phyloP scores from a whole-genome alignment of 1,140 invertebrate genomes.

The Eueides isabella region DNA sequence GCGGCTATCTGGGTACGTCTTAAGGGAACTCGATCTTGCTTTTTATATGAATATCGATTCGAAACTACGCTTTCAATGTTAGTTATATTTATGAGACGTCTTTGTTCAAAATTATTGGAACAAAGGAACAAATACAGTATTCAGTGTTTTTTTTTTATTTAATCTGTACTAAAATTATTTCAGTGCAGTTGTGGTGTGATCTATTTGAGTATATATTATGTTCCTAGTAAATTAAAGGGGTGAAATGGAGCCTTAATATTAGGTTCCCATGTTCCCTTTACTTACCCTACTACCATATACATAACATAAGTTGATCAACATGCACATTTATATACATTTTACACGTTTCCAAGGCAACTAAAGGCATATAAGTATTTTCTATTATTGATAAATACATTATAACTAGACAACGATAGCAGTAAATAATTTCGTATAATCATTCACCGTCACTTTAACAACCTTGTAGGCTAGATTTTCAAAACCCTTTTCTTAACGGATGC shows the following conservation, averaged over 20 bases:
- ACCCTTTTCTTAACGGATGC: constrained; percentile 5
- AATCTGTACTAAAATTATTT: neutral
- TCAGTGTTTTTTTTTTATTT: neutral
- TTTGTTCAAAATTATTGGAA: constrained; percentile 3
- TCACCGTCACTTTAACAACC: neutral
- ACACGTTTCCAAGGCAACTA: no score
- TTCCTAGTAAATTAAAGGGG: no score
- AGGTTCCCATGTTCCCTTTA: no score
- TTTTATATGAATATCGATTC: constrained; percentile 42
- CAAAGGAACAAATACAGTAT: neutral
- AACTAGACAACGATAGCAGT: neutral
- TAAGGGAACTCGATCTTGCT: constrained; percentile 36
- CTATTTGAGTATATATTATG: no score
- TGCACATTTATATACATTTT: no score
- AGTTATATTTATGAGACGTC: neutral
- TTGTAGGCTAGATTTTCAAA: constrained; percentile 10
- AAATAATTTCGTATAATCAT: neutral
- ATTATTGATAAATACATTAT: neutral
- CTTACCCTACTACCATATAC: no score
- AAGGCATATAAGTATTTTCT: no score
- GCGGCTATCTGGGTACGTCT: constrained; percentile 37
- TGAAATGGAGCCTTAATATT: no score
- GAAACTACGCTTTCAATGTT: constrained; percentile 8
- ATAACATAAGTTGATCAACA: no score
- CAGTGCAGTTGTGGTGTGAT: no score